Evolutionary conservation across 2,797 vertebrate genomes (phyloP), one percentile per base, ranked within the genome.

Genomic region (Sebastolobus altivelis): DNA sequence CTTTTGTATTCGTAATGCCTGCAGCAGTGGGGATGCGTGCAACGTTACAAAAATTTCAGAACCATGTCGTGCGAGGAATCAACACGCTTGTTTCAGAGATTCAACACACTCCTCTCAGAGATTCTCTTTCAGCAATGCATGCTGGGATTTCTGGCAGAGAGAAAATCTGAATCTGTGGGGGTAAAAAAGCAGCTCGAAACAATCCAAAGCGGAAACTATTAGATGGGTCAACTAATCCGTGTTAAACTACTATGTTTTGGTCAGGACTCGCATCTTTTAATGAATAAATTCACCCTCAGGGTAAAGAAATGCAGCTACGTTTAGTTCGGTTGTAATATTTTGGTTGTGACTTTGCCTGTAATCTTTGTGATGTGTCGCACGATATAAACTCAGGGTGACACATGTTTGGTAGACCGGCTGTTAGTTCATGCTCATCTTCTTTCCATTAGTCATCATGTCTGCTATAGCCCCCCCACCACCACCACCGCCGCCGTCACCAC

Each of bases 381-480:
- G 56, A 14, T 14, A 6, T 58, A 52, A 77, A 70, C 35, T 65
- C 31, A 0, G 3, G n/a, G 49, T 73, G 49, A 72, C n/a, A 11
- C 35, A 60, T 12, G 40, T 27, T 9, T 52, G 18, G 40, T 6
- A 55, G n/a, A 22, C n/a, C 18, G 20, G 33, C 70, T 61, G 77
- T 83, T 43, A 18, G 59, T 63, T 78, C 54, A 69, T 52, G 38
- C 55, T 43, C 74, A 43, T 75, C 18, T 69, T 12, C 11, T 76
- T 80, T 79, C 80, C 71, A 61, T 75, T 56, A 59, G 66, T 86
- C 88, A 81, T 63, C 46, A 14, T 40, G 65, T 83, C 62, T 43
- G 65, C 33, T 77, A 8, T 4, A 65, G 68, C 27, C 49, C 49
- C 69, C 38, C 6, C 29, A 68, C 29, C 66, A 35, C 22, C 31